These are phyloP conservation scores for Ptilorrhoa leucosticta DNA, from an alignment of 2,113 vertebrate genomes.

Conservation along the genomic window DNA sequence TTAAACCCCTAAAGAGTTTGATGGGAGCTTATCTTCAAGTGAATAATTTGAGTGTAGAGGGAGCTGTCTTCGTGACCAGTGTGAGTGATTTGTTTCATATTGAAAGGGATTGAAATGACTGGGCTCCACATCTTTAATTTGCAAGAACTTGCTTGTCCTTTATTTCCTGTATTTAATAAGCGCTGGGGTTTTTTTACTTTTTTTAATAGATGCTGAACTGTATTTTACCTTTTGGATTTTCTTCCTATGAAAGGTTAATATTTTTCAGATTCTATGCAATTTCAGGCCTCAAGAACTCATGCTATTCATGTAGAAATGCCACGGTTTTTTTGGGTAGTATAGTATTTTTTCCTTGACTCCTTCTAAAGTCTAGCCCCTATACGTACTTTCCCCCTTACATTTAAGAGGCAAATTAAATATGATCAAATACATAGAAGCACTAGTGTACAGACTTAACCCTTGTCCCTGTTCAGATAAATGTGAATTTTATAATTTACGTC, in stretches of 20 bases:
- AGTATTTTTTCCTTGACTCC: neutral
- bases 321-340: neutral
- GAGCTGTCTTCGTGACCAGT: constrained; percentile 82
- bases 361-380: neutral
- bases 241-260: constrained; percentile 41
- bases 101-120: constrained; percentile 78
- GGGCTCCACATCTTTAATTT: constrained; percentile 75
- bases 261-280: constrained; percentile 59
- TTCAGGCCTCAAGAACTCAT: constrained; percentile 29
- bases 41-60: constrained; percentile 85
- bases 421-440: neutral
- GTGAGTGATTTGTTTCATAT: constrained; percentile 83
- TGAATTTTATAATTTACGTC: neutral
- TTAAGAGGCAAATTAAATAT: neutral
- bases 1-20: constrained; percentile 83
- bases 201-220: constrained; percentile 52
- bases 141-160: constrained; percentile 71
- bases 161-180: constrained; percentile 70
- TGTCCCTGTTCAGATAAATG: neutral
- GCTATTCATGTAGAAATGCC: constrained; percentile 8
- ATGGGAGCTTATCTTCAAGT: constrained; percentile 85
- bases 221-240: constrained; percentile 68
- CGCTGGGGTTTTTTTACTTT: constrained; percentile 7
- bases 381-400: neutral
- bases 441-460: neutral